These are phyloP conservation scores for Phrixothrix hirtus DNA, from an alignment of 2,888 invertebrate species.

Conservation along the genomic window DNA sequence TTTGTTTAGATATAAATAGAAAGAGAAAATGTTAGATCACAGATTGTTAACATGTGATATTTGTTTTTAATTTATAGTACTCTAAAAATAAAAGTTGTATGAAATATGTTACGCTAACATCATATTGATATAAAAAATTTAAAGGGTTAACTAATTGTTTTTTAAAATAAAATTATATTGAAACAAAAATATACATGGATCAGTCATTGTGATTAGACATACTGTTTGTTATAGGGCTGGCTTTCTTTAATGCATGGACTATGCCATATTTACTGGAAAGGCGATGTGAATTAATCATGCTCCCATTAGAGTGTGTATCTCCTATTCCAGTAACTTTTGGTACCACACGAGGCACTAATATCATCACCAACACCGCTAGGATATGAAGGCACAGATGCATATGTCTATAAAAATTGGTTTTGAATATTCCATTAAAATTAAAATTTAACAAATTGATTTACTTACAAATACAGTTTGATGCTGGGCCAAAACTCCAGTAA, in stretches of 20 bases:
- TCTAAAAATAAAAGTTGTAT: too few relatives aligned
- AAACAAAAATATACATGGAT: slow-evolving; percentile 25
- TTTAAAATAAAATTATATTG: too few relatives aligned
- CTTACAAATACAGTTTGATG: slow-evolving; percentile 78
- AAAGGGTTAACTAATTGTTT: too few relatives aligned
- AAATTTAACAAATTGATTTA: slow-evolving; percentile 35
- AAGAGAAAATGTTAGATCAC: slow-evolving; percentile 5
- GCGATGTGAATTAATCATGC: slow-evolving; percentile 12
- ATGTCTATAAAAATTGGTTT: slow-evolving; percentile 44
- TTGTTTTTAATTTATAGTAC: slow-evolving; percentile 6
- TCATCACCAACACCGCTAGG: slow-evolving; percentile 46
- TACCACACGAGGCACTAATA: slow-evolving; percentile 50
- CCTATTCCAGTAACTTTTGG: slow-evolving; percentile 41
- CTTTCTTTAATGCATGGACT: slow-evolving; percentile 47
- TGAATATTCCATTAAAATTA: too few relatives aligned
- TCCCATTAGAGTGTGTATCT: slow-evolving; percentile 11
- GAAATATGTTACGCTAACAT: too few relatives aligned
- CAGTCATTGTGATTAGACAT: slow-evolving; percentile 50
- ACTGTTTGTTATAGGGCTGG: slow-evolving; percentile 49
- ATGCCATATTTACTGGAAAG: slow-evolving; percentile 44
- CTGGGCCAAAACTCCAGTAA: slow-evolving; percentile 82
- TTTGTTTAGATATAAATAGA: too few relatives aligned
- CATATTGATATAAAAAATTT: too few relatives aligned
- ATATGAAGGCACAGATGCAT: slow-evolving; percentile 57
- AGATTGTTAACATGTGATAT: slow-evolving; percentile 13